Evolutionary conservation across 37 sponge, comb jelly and placozoan species (phyloP), one percentile per base, ranked within the genome.

Genomic region (Chondrosia reniformis): DNA sequence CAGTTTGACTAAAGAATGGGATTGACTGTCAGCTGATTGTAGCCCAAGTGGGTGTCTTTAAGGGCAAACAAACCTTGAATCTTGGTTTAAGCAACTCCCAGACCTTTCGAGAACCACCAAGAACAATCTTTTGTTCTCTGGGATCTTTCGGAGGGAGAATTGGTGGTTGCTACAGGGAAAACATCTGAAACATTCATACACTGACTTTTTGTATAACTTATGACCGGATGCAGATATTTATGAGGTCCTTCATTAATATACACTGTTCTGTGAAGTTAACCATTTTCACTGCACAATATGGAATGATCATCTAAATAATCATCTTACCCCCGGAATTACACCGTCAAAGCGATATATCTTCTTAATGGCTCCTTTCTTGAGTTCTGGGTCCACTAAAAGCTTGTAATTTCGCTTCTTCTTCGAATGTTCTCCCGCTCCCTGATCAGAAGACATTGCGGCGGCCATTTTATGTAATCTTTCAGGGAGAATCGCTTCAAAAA

Each of bases 331-430:
- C 21, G 84, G 77, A 21, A 83, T 69, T 46, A 65, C 79, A 80
- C 83, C 83, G 54, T 85, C 73, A 30, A 91, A 69, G 30, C 91
- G 75, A 80, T 90, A 90, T 1, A 86, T 42, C 81, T 91, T 91
- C 81, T 86, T 90, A 28, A 39, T 69, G 10, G 72, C 42, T 4
- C 79, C 92, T 43, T 81, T 84, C 74, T 77, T 76, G n/a, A 91
- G 77, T 74, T 91, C 92, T 5, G 92, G 92, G 56, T 91, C 92
- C 6, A 81, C 85, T 41, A 91, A 39, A 24, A 91, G 66, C 78
- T 91, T 91, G 79, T 91, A 91, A 71, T 90, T 91, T 71, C 89
- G 83, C 67, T 87, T 91, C 61, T 59, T 59, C 28, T 59, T 59
- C 61, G n/a, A 25, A 30, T 59, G 61, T 30, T 59, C 61, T 49